A percentile compares a stretch with the other conserved stretches of the same genome.
Evolutionary conservation across 1,140 invertebrate species (phyloP).

Genomic region (Zaprionus nigranus): DNA sequence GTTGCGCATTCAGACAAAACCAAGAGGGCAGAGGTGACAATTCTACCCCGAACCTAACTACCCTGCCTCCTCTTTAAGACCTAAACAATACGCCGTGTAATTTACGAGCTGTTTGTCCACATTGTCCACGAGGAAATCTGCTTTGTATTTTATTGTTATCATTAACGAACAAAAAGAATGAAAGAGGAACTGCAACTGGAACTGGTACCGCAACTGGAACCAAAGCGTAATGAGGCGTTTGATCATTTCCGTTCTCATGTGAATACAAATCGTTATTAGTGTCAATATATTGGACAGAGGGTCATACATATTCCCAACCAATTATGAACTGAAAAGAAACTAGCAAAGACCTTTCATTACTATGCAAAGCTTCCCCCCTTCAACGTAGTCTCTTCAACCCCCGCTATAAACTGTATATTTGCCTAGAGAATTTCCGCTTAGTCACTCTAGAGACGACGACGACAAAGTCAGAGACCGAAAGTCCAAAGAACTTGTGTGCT

Average conservation of each 20-base stretch:
- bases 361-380: not conserved
- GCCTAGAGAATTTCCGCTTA: constrained; percentile 17
- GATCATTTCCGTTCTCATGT: constrained; percentile 67
- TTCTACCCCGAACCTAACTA: constrained; percentile 1
- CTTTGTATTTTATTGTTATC: constrained; percentile 61
- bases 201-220: constrained; percentile 42
- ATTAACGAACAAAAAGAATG: constrained; percentile 1
- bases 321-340: not conserved
- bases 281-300: constrained; percentile 40
- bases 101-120: constrained; percentile 81
- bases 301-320: constrained; percentile 39
- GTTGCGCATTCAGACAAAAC: constrained; percentile 42
- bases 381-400: not conserved
- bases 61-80: constrained; percentile 45
- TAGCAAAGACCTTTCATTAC: not conserved
- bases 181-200: constrained; percentile 30
- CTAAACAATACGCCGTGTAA: constrained; percentile 67
- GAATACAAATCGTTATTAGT: constrained; percentile 57
- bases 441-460: not conserved
- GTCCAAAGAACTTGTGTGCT: constrained; percentile 17
- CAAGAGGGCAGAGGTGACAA: constrained; percentile 4
- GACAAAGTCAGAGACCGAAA: not conserved
- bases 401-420: not conserved
- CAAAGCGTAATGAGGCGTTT: constrained; percentile 69
- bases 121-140: constrained; percentile 64